A percentile compares a stretch with the other conserved stretches of the same genome.
Evolutionary conservation across 2,113 vertebrate species (phyloP).

Genomic region (Anoura caudifer): DNA sequence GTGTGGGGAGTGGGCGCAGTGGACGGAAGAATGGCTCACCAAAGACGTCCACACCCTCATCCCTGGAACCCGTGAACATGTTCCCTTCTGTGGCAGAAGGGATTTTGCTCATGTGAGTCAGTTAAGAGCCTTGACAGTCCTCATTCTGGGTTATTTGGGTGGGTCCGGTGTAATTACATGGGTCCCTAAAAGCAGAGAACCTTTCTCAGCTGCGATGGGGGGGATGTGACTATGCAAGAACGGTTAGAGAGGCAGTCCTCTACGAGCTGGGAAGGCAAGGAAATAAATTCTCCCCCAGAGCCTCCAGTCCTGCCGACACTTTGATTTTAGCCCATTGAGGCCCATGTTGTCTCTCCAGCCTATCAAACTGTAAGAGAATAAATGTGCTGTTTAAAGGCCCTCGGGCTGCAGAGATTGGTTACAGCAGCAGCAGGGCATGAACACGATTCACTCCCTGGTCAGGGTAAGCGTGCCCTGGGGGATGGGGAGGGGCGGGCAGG

Average conservation of each 20-base stretch:
- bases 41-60: not conserved
- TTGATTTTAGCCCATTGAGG: not conserved
- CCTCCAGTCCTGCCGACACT: not conserved
- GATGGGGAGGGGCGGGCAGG: not conserved
- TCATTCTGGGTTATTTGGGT: not conserved
- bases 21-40: not conserved
- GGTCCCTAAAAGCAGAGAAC: not conserved
- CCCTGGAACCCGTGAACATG: not conserved
- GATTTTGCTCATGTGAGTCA: not conserved
- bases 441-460: not conserved
- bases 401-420: not conserved
- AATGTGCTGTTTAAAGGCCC: not conserved
- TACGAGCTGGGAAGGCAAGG: not conserved
- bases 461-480: not conserved
- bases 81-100: not conserved
- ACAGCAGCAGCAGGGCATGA: not conserved
- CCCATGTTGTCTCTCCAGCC: not conserved
- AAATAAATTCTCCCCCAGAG: not conserved
- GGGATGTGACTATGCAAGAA: accelerated
- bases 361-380: not conserved
- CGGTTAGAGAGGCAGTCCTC: not conserved
- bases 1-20: too few species aligned
- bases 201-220: not conserved
- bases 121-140: not conserved
- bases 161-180: accelerated